phyloP scores from a whole-genome alignment of 2,113 vertebrate genomes.

The Illadopsis cleaveri region DNA sequence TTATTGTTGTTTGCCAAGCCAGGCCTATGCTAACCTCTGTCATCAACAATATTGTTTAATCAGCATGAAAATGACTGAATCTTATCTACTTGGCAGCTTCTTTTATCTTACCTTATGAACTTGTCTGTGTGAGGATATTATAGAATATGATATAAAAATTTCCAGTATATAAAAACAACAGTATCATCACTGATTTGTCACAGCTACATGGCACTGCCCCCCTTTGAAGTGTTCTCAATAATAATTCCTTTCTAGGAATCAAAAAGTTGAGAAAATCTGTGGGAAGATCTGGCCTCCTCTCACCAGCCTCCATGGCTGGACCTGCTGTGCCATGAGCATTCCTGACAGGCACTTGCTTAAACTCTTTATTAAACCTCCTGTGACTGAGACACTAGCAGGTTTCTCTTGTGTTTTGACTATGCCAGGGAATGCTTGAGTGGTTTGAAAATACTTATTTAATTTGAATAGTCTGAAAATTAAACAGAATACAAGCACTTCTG shows the following conservation, averaged over 20 bases:
- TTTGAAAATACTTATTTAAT: not conserved
- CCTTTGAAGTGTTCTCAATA: not conserved
- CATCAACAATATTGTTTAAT: slow-evolving; percentile 33
- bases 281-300: not conserved
- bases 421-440: not conserved
- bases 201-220: not conserved
- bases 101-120: not conserved
- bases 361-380: not conserved
- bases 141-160: not conserved
- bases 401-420: not conserved
- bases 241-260: not conserved
- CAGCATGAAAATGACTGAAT: not conserved
- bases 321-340: not conserved
- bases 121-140: not conserved
- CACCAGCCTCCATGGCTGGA: not conserved
- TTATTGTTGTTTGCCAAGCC: slow-evolving; percentile 27
- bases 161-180: not conserved
- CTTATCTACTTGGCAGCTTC: not conserved
- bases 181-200: not conserved
- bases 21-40: not conserved
- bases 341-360: not conserved
- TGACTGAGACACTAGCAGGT: not conserved
- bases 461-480: slow-evolving; percentile 1
- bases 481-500: not conserved
- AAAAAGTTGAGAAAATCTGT: not conserved